A percentile compares a stretch with the other conserved stretches of the same genome.
These are phyloP conservation scores for Darwinula stevensoni DNA, from an alignment of 2,888 invertebrate species.

Conservation along the genomic window DNA sequence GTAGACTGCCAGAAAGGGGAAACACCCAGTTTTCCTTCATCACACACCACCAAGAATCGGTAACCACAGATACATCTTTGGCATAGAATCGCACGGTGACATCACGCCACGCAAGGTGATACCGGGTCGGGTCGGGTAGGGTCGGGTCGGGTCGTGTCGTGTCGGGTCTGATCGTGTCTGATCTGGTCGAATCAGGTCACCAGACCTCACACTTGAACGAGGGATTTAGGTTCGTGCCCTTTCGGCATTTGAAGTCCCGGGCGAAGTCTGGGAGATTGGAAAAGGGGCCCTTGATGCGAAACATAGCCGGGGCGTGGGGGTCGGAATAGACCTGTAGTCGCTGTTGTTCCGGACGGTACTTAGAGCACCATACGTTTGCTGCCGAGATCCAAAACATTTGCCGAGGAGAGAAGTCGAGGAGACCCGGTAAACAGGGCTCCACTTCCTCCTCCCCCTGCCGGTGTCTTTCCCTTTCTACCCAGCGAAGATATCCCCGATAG, in stretches of 20 bases:
- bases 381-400: constrained; percentile 49
- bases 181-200: too few relatives aligned
- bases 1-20: too few relatives aligned
- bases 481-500: constrained; percentile 13
- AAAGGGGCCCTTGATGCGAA: constrained; percentile 28
- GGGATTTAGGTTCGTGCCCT: constrained; percentile 29
- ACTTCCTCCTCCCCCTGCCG: too few relatives aligned
- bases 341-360: constrained; percentile 34
- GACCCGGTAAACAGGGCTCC: constrained; percentile 26
- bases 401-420: constrained; percentile 21
- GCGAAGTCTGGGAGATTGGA: constrained; percentile 29
- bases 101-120: too few relatives aligned
- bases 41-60: too few relatives aligned
- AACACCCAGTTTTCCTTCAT: too few relatives aligned
- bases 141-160: too few relatives aligned
- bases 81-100: too few relatives aligned
- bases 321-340: constrained; percentile 51
- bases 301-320: constrained; percentile 22
- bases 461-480: constrained; percentile 6
- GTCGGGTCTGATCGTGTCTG: too few relatives aligned
- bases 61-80: too few relatives aligned
- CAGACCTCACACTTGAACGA: constrained; percentile 28
- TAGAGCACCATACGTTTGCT: constrained; percentile 63
- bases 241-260: constrained; percentile 27
- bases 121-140: too few relatives aligned